Evolutionary conservation across 2,888 invertebrate genomes (phyloP).

Genomic region (Drosophila anomalata): DNA sequence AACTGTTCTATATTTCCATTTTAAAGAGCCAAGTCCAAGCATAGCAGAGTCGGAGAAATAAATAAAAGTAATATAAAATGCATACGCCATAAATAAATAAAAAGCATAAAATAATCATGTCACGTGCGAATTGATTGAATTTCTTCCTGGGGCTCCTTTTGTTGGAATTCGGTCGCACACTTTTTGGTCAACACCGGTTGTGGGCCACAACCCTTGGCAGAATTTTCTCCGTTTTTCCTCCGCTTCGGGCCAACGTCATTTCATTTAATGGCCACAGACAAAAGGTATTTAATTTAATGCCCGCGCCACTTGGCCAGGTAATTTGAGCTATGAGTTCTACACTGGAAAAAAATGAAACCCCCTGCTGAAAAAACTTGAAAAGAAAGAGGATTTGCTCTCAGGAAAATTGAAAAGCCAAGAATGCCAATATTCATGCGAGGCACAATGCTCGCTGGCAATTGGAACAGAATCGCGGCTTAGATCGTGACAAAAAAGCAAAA

Average conservation of each 20-base stretch:
- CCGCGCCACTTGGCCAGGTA: slow-evolving; percentile 63
- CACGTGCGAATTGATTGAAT: slow-evolving; percentile 82
- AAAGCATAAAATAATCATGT: slow-evolving; percentile 79
- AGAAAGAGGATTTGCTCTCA: slow-evolving; percentile 8
- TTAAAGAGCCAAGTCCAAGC: slow-evolving; percentile 17
- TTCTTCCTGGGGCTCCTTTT: slow-evolving; percentile 67
- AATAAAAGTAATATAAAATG: slow-evolving; percentile 55
- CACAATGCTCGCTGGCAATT: slow-evolving; percentile 45
- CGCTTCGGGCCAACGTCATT: slow-evolving; percentile 36
- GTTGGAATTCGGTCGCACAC: slow-evolving; percentile 41
- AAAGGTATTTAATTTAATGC: slow-evolving; percentile 77
- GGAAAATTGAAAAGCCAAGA: slow-evolving; percentile 52
- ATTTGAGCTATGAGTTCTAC: slow-evolving; percentile 62
- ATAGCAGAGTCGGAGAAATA: slow-evolving; percentile 11
- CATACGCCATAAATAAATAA: slow-evolving; percentile 69
- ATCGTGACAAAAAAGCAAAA: slow-evolving; percentile 72
- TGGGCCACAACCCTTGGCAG: slow-evolving; percentile 21
- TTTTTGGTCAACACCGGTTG: slow-evolving; percentile 20
- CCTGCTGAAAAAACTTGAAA: not conserved
- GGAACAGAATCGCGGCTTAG: slow-evolving; percentile 52
- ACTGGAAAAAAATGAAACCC: slow-evolving; percentile 24
- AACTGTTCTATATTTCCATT: slow-evolving; percentile 15
- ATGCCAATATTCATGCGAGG: slow-evolving; percentile 60
- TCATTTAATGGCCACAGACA: slow-evolving; percentile 67
- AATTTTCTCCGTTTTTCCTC: not conserved